phyloP scores from a whole-genome alignment of 1,140 invertebrate species.

The Probaryconus sp. region DNA sequence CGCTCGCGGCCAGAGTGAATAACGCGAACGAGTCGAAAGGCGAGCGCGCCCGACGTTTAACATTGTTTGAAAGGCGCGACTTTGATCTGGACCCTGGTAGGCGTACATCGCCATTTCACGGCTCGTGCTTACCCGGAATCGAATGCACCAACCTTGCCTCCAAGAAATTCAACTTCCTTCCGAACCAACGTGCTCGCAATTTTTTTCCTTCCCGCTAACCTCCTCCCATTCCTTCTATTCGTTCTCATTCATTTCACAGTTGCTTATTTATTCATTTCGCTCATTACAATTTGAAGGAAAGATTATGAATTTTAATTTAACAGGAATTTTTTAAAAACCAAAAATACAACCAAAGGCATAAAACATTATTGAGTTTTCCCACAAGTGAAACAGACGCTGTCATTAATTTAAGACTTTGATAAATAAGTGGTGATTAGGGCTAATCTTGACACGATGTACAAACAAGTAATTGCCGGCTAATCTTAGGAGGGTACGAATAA shows the following conservation, averaged over 20 bases:
- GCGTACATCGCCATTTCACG: conserved; percentile 73
- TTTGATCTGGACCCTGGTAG: conserved; percentile 74
- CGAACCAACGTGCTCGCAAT: too few relatives aligned
- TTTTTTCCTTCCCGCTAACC: too few relatives aligned
- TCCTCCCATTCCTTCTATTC: too few relatives aligned
- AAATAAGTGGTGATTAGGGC: conserved; percentile 49
- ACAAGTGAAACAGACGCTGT: too few relatives aligned
- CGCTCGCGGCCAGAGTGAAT: conserved; percentile 38
- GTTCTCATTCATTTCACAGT: too few relatives aligned
- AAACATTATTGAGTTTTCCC: too few relatives aligned
- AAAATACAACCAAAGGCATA: too few relatives aligned
- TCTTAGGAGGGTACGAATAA: conserved; percentile 26
- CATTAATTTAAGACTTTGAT: too few relatives aligned
- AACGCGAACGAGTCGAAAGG: conserved; percentile 36
- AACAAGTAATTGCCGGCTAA: conserved; percentile 45
- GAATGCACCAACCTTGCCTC: conserved; percentile 45
- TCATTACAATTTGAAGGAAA: too few relatives aligned
- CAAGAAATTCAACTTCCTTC: conserved; percentile 49
- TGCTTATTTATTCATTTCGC: too few relatives aligned
- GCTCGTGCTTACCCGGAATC: conserved; percentile 67
- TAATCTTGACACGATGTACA: conserved; percentile 53
- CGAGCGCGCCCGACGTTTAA: conserved; percentile 59
- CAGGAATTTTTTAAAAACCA: too few relatives aligned
- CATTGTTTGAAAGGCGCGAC: conserved; percentile 77
- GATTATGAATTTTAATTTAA: too few relatives aligned